These are phyloP conservation scores for Bombus terrestris DNA, from an alignment of 1,140 invertebrate genomes.

Conservation along the genomic window DNA sequence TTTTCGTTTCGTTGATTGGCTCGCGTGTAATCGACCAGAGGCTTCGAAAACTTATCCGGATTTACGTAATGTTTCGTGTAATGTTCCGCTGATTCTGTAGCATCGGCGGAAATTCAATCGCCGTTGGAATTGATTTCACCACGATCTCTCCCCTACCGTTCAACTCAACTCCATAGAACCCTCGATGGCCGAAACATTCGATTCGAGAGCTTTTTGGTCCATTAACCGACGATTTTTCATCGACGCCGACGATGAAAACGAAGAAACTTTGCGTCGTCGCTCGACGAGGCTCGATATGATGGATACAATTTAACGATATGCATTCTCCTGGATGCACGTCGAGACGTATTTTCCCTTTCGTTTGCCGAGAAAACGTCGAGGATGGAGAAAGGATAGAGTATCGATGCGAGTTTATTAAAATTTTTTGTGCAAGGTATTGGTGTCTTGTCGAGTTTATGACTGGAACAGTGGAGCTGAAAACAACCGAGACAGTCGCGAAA, in stretches of 20 bases:
- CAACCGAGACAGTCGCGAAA: background rate
- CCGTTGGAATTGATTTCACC: conserved; percentile 4
- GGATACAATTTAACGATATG: background rate
- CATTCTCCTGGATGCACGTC: too few species aligned
- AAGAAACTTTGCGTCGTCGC: background rate
- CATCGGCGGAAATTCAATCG: conserved; percentile 32
- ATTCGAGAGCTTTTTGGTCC: background rate
- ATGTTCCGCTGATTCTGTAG: background rate
- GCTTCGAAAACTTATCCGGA: background rate
- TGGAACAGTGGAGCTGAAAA: too few species aligned
- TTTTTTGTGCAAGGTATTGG: too few species aligned
- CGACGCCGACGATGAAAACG: background rate
- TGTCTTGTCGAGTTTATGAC: background rate
- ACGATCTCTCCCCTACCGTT: background rate
- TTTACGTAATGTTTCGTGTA: conserved; percentile 30
- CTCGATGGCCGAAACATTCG: background rate
- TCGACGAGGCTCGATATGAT: background rate
- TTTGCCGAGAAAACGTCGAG: too few species aligned
- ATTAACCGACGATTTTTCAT: background rate
- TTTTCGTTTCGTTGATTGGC: background rate
- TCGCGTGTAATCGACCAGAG: background rate
- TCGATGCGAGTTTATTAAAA: background rate
- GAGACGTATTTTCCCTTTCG: background rate
- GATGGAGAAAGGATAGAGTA: too few species aligned
- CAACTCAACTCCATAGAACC: background rate